Evolutionary conservation across 2,888 invertebrate genomes (phyloP).

Genomic region (Drosophila kuntzei): DNA sequence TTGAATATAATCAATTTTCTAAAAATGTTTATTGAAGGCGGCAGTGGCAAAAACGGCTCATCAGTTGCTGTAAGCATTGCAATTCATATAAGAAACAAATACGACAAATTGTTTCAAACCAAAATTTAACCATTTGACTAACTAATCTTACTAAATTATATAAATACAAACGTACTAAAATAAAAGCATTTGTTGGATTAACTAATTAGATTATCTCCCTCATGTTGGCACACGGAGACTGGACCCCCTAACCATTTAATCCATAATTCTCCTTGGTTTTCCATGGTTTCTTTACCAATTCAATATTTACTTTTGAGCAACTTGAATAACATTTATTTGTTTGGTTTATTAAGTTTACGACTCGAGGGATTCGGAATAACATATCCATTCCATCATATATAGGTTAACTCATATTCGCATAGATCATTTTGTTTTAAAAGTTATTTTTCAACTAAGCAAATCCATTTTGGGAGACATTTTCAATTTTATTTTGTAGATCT

Average conservation of each 20-base stretch:
- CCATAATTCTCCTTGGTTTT: constrained; percentile 1
- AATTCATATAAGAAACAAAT: constrained; percentile 29
- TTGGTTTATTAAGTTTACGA: not conserved
- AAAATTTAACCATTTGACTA: constrained; percentile 21
- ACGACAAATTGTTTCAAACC: constrained; percentile 18
- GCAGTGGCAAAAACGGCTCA: constrained; percentile 98
- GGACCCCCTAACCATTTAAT: constrained; percentile 6
- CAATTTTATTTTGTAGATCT: not conserved
- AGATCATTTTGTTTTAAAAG: not conserved
- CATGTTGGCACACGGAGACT: constrained; percentile 16
- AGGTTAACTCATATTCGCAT: not conserved
- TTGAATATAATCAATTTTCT: constrained; percentile 89
- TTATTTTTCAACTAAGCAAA: not conserved
- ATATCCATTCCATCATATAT: not conserved
- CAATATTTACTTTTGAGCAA: not conserved
- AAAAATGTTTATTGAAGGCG: constrained; percentile 91
- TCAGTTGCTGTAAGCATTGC: constrained; percentile 92
- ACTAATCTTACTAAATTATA: constrained; percentile 40
- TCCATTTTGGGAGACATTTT: not conserved
- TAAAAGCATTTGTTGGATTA: constrained; percentile 8
- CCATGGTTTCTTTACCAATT: constrained; percentile 11
- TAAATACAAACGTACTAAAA: constrained; percentile 9
- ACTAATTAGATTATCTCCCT: constrained; percentile 14
- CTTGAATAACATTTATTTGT: constrained; percentile 10
- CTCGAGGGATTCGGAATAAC: not conserved